A percentile compares a stretch with the other conserved stretches of the same genome.
Conservation (phyloP, 1,140 invertebrate species). For the Penaeus chinensis region DNA sequence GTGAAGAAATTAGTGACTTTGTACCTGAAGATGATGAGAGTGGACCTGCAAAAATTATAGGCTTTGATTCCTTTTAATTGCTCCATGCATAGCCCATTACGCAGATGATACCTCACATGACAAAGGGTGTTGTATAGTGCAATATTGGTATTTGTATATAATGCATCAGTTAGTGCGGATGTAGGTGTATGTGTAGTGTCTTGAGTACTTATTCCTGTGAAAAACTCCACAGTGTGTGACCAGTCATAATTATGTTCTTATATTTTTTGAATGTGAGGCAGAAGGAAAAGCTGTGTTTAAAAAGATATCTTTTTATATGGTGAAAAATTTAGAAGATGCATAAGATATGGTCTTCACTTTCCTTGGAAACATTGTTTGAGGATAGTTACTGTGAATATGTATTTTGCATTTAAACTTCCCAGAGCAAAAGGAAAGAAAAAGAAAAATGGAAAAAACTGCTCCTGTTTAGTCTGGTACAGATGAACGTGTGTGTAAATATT, state of each 20-base stretch:
- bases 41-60: slow-evolving; percentile 54
- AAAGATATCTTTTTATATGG: not conserved
- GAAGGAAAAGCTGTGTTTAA: too few species aligned
- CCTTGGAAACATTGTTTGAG: not conserved
- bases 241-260: slow-evolving; percentile 21
- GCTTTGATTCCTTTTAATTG: slow-evolving; percentile 57
- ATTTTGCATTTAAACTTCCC: too few species aligned
- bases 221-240: slow-evolving; percentile 1
- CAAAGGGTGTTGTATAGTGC: slow-evolving; percentile 46
- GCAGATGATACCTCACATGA: slow-evolving; percentile 47
- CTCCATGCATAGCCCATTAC: slow-evolving; percentile 36
- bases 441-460: too few species aligned
- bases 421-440: too few species aligned
- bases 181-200: slow-evolving; percentile 26
- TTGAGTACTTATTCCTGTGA: slow-evolving; percentile 25
- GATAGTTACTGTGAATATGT: too few species aligned
- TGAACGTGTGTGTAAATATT: slow-evolving; percentile 17
- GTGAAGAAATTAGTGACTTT: slow-evolving; percentile 56
- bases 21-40: slow-evolving; percentile 55
- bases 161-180: not conserved
- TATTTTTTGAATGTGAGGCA: too few species aligned
- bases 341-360: slow-evolving; percentile 1
- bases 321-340: slow-evolving; percentile 25
- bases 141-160: slow-evolving; percentile 54
- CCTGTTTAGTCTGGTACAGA: slow-evolving; percentile 7